Evolutionary conservation across 2,888 invertebrate genomes (phyloP), one percentile per base, ranked within the genome.

Genomic region (Tetragnatha montana): DNA sequence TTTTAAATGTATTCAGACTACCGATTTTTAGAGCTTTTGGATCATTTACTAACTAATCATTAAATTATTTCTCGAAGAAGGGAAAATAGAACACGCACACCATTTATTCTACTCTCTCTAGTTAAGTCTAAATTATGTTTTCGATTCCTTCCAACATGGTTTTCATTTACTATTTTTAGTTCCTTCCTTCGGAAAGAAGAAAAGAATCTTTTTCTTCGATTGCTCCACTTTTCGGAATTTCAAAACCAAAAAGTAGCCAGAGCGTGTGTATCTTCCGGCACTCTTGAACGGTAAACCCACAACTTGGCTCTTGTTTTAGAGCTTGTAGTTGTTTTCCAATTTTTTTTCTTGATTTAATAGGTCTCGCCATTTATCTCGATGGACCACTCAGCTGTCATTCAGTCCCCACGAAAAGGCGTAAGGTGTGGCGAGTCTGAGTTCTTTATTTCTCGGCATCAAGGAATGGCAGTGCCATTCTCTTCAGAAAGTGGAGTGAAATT

Each of bases 171-270:
- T 68, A 78, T 78, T 68, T 47, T 75, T 75, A 49, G 78, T 60
- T 60, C 21, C 21, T 78, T 19, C 21, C 60, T 78, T 21, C 35
- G 49, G 49, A 75, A 78, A 21, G 14, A 78, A 78, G 50, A 22
- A 8, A 21, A 22, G 21, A 22, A 49, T 22, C 60, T 21, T 78
- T 21, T 14, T 14, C 21, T 50, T 47, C 1, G 60, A 22, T 60
- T 78, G 78, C 60, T 78, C 78, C 17, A 78, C 60, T 78, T 78
- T 78, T 78, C 22, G 8, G 21, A 19, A 17, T 22, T 78, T 60
- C 21, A 60, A 75, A 50, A 75, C 49, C 10, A 47, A n/a, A 49
- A 78, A 6, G 21, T 51, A 51, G 17, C 78, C 19, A 78, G 60
- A 12, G 21, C 7, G 19, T 50, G 8, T 22, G 17, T 17, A 22